Evolutionary conservation across 2,888 invertebrate genomes (phyloP).

Genomic region (Camponotus fellah): DNA sequence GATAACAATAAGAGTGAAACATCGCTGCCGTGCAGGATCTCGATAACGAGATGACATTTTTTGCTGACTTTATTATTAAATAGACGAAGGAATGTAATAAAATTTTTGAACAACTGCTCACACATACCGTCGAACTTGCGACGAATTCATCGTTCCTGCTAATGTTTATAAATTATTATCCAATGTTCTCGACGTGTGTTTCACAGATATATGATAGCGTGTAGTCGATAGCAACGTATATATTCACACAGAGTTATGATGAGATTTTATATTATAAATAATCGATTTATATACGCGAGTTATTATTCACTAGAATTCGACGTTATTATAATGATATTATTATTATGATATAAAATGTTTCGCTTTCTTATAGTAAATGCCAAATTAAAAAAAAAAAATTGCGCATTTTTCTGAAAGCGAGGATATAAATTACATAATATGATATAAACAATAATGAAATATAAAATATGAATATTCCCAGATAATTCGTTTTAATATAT

Average conservation of each 20-base stretch:
- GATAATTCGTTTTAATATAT: not conserved
- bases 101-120: conserved; percentile 32
- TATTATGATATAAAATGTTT: not conserved
- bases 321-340: not conserved
- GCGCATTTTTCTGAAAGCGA: not conserved
- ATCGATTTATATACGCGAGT: conserved; percentile 17
- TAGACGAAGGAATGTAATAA: not conserved
- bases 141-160: conserved; percentile 39
- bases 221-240: conserved; percentile 8
- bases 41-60: conserved; percentile 11
- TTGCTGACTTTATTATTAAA: conserved; percentile 25
- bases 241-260: not conserved
- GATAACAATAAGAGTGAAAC: conserved; percentile 31
- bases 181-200: conserved; percentile 24
- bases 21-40: conserved; percentile 20
- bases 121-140: conserved; percentile 14
- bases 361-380: not conserved
- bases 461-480: not conserved
- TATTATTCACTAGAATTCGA: conserved; percentile 15
- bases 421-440: not conserved
- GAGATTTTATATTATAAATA: conserved; percentile 23
- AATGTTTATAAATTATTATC: conserved; percentile 47
- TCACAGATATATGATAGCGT: not conserved
- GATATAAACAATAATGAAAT: not conserved
- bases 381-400: conserved; percentile 4